Evolutionary conservation across 2,888 invertebrate species (phyloP).

Genomic region (Autographa gamma): DNA sequence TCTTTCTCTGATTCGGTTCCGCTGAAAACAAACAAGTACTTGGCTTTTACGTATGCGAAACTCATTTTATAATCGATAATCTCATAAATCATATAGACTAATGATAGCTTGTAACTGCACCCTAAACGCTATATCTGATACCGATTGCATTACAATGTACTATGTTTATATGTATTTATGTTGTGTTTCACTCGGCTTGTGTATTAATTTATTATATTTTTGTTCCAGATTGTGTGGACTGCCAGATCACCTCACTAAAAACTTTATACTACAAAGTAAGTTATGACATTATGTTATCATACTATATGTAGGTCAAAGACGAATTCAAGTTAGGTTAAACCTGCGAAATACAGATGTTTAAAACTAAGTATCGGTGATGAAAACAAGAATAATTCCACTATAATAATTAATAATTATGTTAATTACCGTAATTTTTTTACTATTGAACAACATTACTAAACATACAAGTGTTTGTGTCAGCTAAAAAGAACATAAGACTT

Average conservation of each 20-base stretch:
- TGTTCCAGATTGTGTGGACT: constrained; percentile 65
- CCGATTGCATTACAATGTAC: not conserved
- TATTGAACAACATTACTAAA: no score
- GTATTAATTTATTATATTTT: constrained; percentile 42
- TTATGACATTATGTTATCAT: constrained; percentile 19
- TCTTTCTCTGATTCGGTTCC: not conserved
- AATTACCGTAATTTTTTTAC: no score
- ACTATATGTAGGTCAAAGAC: not conserved
- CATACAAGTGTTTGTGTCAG: no score
- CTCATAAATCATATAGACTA: not conserved
- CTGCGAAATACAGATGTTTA: not conserved
- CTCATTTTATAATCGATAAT: not conserved
- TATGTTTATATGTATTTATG: not conserved
- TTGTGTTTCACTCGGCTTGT: not conserved
- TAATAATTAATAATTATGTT: no score
- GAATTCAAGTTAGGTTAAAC: not conserved
- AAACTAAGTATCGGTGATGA: not conserved
- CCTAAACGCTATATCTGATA: not conserved
- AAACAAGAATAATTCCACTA: no score
- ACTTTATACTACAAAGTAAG: constrained; percentile 66
- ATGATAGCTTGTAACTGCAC: not conserved
- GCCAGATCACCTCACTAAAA: constrained; percentile 49
- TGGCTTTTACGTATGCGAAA: not conserved
- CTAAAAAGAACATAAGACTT: not conserved
- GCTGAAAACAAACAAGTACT: not conserved